Evolutionary conservation across 2,888 invertebrate genomes (phyloP).

Genomic region (Mimas tiliae): DNA sequence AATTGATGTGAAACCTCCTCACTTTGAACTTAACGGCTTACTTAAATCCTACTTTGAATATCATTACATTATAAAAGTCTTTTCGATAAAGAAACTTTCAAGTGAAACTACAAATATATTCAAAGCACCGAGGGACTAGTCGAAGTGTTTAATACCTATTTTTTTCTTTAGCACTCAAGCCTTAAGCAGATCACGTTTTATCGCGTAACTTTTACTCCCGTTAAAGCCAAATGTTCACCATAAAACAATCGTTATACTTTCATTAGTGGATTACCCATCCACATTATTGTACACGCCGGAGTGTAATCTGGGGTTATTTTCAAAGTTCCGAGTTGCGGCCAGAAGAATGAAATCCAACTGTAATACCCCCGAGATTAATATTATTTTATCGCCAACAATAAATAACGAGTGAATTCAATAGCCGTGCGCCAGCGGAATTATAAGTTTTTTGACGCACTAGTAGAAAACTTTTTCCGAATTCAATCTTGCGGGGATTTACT

Average conservation of each 20-base stretch:
- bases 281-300: slow-evolving; percentile 56
- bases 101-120: slow-evolving; percentile 39
- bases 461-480: slow-evolving; percentile 72
- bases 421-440: slow-evolving; percentile 69
- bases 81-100: slow-evolving; percentile 34
- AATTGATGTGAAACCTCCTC: slow-evolving; percentile 13
- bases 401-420: slow-evolving; percentile 83
- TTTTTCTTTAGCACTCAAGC: slow-evolving; percentile 41
- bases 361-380: slow-evolving; percentile 83
- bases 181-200: slow-evolving; percentile 53
- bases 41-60: slow-evolving; percentile 19
- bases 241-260: slow-evolving; percentile 55
- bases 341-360: slow-evolving; percentile 79
- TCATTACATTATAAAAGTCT: slow-evolving; percentile 27
- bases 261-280: slow-evolving; percentile 58
- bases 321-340: slow-evolving; percentile 70
- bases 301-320: slow-evolving; percentile 70
- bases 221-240: slow-evolving; percentile 48
- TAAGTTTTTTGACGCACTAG: slow-evolving; percentile 81
- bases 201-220: slow-evolving; percentile 45
- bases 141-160: slow-evolving; percentile 45
- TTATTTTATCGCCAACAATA: slow-evolving; percentile 84
- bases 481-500: slow-evolving; percentile 78
- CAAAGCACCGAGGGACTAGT: slow-evolving; percentile 36
- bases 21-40: slow-evolving; percentile 13